Conservation (phyloP, 2,888 invertebrate genomes). For the Dasysyrphus tricinctus region DNA sequence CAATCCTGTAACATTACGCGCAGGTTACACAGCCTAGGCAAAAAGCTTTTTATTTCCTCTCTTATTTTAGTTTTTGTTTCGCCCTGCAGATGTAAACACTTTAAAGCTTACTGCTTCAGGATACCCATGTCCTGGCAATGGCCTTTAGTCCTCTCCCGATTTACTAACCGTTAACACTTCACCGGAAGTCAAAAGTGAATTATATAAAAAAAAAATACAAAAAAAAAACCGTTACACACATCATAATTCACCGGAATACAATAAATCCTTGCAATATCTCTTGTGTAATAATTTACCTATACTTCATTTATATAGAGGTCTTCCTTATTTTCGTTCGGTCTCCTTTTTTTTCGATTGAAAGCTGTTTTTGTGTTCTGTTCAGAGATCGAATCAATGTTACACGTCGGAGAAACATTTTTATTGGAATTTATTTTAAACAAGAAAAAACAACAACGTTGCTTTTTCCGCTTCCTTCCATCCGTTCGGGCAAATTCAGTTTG, state of each 20-base stretch:
- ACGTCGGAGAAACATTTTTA: slow-evolving; percentile 19
- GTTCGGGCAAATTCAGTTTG: slow-evolving; percentile 4
- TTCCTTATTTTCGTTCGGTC: not conserved
- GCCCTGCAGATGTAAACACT: slow-evolving; percentile 36
- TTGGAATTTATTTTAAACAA: slow-evolving; percentile 22
- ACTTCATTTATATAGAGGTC: slow-evolving; percentile 15
- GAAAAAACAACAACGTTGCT: slow-evolving; percentile 11
- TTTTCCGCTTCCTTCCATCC: slow-evolving; percentile 27
- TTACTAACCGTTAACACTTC: slow-evolving; percentile 59
- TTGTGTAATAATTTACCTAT: slow-evolving; percentile 58
- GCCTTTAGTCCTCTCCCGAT: slow-evolving; percentile 67
- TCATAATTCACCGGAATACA: slow-evolving; percentile 59
- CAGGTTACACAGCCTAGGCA: slow-evolving; percentile 8
- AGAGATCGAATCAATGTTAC: slow-evolving; percentile 44
- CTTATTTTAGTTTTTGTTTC: not conserved
- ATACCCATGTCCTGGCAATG: slow-evolving; percentile 23
- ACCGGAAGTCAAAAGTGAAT: slow-evolving; percentile 36
- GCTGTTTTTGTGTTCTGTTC: slow-evolving; percentile 29
- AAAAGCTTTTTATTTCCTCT: slow-evolving; percentile 3
- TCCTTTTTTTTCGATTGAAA: slow-evolving; percentile 3
- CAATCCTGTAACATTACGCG: not conserved
- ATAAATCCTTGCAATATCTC: slow-evolving; percentile 62
- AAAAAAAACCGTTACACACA: slow-evolving; percentile 50
- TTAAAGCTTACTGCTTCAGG: slow-evolving; percentile 55
- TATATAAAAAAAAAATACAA: not conserved